These are phyloP conservation scores for Arbacia lixula DNA, from an alignment of 53 echinoderm and acorn worm species.

Conservation along the genomic window DNA sequence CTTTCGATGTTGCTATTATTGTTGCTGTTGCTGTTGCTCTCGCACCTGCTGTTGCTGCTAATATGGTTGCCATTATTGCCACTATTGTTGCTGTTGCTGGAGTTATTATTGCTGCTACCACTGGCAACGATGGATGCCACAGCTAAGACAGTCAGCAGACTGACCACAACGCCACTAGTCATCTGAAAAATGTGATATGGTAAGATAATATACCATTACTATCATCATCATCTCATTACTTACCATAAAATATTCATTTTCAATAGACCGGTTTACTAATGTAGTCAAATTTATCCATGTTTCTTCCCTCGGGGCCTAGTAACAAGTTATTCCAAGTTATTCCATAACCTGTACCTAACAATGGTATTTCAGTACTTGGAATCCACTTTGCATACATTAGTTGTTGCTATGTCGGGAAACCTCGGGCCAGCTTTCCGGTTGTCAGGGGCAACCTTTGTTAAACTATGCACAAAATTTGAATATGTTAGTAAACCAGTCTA, in stretches of 20 bases:
- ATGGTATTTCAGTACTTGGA: too few relatives aligned
- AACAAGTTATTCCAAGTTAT: background rate
- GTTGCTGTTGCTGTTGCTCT: conserved; percentile 34
- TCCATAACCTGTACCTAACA: background rate
- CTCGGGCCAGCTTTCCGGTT: too few relatives aligned
- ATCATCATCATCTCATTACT: background rate
- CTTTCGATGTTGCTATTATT: conserved; percentile 6
- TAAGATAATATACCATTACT: background rate
- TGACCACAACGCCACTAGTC: background rate
- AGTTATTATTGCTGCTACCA: background rate
- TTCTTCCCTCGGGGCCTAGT: background rate
- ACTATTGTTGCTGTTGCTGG: conserved; percentile 23
- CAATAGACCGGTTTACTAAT: background rate
- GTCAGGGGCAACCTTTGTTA: too few relatives aligned
- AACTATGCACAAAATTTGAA: too few relatives aligned
- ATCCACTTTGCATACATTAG: too few relatives aligned
- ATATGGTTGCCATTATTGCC: conserved; percentile 25
- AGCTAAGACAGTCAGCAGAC: background rate
- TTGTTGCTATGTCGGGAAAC: too few relatives aligned
- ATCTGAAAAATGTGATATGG: background rate
- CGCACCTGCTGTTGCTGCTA: background rate
- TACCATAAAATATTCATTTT: background rate
- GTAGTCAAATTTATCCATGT: background rate
- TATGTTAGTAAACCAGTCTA: too few relatives aligned
- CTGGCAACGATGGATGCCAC: background rate